These are phyloP conservation scores for Anguilla obscura DNA, from an alignment of 2,797 vertebrate species.

Conservation along the genomic window DNA sequence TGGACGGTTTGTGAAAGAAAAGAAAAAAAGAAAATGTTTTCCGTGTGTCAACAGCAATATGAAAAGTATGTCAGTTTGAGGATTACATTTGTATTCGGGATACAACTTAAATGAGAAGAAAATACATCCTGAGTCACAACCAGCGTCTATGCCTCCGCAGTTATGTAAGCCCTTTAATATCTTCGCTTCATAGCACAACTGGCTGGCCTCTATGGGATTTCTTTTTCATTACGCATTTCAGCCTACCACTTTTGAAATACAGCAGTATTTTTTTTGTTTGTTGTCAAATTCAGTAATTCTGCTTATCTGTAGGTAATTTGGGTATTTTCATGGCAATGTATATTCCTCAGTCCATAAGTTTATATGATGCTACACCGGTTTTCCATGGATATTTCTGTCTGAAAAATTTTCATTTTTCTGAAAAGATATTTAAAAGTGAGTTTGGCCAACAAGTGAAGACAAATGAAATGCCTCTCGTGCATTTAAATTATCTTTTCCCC, in stretches of 20 bases:
- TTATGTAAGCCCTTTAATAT: conserved; percentile 17
- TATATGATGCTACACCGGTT: neutral
- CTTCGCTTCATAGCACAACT: neutral
- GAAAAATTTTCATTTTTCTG: neutral
- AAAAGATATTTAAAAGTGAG: neutral
- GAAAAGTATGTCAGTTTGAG: neutral
- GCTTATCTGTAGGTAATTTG: neutral
- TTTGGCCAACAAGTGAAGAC: neutral
- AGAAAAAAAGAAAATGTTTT: neutral
- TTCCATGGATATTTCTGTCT: neutral
- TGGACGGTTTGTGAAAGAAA: neutral
- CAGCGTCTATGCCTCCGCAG: neutral
- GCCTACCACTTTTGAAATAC: neutral
- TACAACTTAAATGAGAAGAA: neutral
- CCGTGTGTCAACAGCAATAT: neutral
- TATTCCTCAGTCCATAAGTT: neutral
- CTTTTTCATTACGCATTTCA: neutral
- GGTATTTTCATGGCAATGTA: neutral
- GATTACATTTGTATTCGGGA: neutral
- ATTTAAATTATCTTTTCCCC: neutral
- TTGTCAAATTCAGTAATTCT: neutral
- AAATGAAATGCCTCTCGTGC: neutral
- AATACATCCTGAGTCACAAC: neutral
- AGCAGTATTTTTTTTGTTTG: neutral
- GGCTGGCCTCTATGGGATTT: conserved; percentile 12